phyloP scores from a whole-genome alignment of 2,888 invertebrate species.

The Corbicula japonica region DNA sequence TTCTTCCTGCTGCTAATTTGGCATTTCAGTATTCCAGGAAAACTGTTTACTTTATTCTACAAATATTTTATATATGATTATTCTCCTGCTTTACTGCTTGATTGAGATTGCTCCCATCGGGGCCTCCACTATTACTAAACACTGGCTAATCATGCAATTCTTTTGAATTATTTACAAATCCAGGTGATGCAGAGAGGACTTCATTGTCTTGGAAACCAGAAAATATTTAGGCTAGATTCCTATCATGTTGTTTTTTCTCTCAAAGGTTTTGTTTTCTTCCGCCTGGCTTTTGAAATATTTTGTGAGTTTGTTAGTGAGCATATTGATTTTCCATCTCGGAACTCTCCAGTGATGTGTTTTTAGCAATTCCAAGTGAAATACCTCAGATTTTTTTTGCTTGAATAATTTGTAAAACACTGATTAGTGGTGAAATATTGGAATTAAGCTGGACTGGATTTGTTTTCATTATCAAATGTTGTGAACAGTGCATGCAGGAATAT shows the following conservation, averaged over 20 bases:
- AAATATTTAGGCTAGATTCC: constrained; percentile 35
- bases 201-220: constrained; percentile 25
- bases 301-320: constrained; percentile 29
- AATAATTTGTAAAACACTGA: neutral
- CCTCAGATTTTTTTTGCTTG: constrained; percentile 1
- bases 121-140: constrained; percentile 12
- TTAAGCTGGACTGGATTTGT: too few species aligned
- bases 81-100: too few species aligned
- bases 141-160: constrained; percentile 35
- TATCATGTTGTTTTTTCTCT: neutral
- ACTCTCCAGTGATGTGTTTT: constrained; percentile 17
- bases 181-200: constrained; percentile 29
- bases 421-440: too few species aligned
- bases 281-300: constrained; percentile 35
- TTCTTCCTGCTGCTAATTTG: too few species aligned
- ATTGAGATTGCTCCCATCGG: too few species aligned
- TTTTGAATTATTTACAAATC: constrained; percentile 45
- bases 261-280: neutral
- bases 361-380: constrained; percentile 17
- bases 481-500: too few species aligned
- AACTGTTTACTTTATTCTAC: too few species aligned
- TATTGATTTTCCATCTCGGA: constrained; percentile 30
- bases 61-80: too few species aligned
- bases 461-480: too few species aligned
- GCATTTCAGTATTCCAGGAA: too few species aligned